Percentiles rank a stretch among this genome's conserved stretches.
phyloP scores from a whole-genome alignment of 1,140 invertebrate genomes.

The Tetragonula clypearis region DNA sequence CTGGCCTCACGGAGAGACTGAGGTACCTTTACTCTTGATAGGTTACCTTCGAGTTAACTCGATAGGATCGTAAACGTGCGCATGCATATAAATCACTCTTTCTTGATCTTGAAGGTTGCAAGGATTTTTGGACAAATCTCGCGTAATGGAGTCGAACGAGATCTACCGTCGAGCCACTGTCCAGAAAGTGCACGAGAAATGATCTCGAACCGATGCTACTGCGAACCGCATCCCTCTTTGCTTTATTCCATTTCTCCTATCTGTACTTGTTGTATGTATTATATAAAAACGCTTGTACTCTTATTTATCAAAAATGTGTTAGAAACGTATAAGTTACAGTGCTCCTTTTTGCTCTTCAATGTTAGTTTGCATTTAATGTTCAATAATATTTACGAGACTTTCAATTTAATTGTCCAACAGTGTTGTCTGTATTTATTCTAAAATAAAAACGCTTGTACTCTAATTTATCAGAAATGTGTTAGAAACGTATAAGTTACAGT shows the following conservation, averaged over 20 bases:
- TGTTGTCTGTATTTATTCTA: neutral
- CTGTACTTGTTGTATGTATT: neutral
- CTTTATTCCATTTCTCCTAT: neutral
- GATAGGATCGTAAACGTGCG: slow-evolving; percentile 61
- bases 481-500: neutral
- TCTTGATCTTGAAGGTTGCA: slow-evolving; percentile 31
- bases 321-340: neutral
- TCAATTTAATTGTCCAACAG: neutral
- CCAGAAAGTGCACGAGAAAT: neutral
- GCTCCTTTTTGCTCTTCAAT: neutral
- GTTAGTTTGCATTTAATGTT: neutral
- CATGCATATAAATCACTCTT: slow-evolving; percentile 54
- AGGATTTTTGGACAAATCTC: slow-evolving; percentile 28
- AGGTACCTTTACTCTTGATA: slow-evolving; percentile 63
- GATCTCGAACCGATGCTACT: neutral
- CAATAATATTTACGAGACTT: neutral
- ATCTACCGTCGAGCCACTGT: neutral
- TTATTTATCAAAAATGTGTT: neutral
- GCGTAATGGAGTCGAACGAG: neutral
- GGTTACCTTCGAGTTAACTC: slow-evolving; percentile 69
- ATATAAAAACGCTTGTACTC: neutral
- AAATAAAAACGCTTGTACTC: neutral
- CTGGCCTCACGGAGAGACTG: slow-evolving; percentile 60
- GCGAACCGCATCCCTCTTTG: neutral
- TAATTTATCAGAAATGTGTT: neutral